phyloP scores from a whole-genome alignment of 2,797 vertebrate species.

The Amblyraja radiata region DNA sequence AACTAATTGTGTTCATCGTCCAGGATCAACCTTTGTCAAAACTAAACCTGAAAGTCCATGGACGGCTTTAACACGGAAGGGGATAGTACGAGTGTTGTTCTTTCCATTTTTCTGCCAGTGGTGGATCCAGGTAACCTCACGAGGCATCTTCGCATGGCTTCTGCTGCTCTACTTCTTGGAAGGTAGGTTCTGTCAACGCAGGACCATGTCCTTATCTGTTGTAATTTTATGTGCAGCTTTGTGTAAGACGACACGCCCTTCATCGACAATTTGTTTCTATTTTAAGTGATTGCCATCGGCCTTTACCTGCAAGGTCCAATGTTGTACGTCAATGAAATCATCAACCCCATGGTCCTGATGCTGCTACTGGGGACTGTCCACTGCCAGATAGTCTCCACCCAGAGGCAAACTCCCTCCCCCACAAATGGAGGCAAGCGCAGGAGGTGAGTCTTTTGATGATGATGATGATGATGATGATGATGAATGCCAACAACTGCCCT shows the following conservation, averaged over 20 bases:
- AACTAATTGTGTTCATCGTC: slow-evolving; percentile 28
- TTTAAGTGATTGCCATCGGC: slow-evolving; percentile 69
- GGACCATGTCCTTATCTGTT: no score
- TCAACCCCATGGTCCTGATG: slow-evolving; percentile 90
- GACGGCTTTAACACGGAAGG: slow-evolving; percentile 85
- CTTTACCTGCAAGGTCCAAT: slow-evolving; percentile 75
- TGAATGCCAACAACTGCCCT: background rate
- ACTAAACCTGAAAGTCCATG: slow-evolving; percentile 93
- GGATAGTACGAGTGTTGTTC: slow-evolving; percentile 84
- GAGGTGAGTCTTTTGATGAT: slow-evolving; percentile 59
- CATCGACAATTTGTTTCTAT: slow-evolving; percentile 42
- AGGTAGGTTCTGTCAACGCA: slow-evolving; percentile 59
- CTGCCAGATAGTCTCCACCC: slow-evolving; percentile 97
- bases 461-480: no score
- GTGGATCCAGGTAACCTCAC: slow-evolving; percentile 97
- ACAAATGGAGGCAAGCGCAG: slow-evolving; percentile 69
- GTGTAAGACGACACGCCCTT: slow-evolving; percentile 43
- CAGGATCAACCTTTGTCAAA: slow-evolving; percentile 95
- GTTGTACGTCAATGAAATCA: slow-evolving; percentile 75
- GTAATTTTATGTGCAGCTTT: background rate
- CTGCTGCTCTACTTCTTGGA: slow-evolving; percentile 85
- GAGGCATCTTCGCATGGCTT: slow-evolving; percentile 76
- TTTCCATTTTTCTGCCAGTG: slow-evolving; percentile 90
- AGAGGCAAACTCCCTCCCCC: slow-evolving; percentile 62
- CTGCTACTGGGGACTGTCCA: slow-evolving; percentile 93